Percentiles rank a stretch among this genome's conserved stretches.
Conservation (phyloP, 2,888 invertebrate genomes). For the Amphiduros pacificus region DNA sequence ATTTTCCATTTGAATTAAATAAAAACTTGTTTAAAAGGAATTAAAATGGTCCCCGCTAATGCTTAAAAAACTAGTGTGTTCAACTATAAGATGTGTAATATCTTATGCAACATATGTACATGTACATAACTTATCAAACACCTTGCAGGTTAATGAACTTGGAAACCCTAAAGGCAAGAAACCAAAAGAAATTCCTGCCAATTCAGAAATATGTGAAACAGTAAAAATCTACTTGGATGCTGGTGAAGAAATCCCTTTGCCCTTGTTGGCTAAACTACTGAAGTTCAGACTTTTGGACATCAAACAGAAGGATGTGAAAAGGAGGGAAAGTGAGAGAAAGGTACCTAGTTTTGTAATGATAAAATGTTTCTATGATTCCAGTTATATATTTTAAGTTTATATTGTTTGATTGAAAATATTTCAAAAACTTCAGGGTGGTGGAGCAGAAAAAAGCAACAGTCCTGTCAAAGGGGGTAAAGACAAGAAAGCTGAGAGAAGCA, state of each 20-base stretch:
- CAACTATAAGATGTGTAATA: too few species aligned
- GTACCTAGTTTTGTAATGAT: slow-evolving; percentile 30
- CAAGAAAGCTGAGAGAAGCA: slow-evolving; percentile 44
- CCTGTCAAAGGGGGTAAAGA: slow-evolving; percentile 36
- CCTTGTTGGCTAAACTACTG: slow-evolving; percentile 53
- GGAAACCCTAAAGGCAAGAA: slow-evolving; percentile 54
- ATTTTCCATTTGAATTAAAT: not conserved
- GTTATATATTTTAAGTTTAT: not conserved
- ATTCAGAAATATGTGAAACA: slow-evolving; percentile 55
- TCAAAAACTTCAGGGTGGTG: not conserved
- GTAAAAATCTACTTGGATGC: slow-evolving; percentile 52
- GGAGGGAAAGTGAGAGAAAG: slow-evolving; percentile 50
- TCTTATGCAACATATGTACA: too few species aligned
- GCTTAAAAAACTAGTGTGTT: too few species aligned
- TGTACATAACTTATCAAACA: too few species aligned
- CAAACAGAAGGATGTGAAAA: slow-evolving; percentile 49
- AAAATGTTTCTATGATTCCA: not conserved
- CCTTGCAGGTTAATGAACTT: slow-evolving; percentile 47
- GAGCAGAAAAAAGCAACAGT: slow-evolving; percentile 23
- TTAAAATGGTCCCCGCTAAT: too few species aligned
- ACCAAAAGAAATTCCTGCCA: slow-evolving; percentile 49
- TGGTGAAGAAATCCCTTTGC: slow-evolving; percentile 52
- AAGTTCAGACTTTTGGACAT: slow-evolving; percentile 53
- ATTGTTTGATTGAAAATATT: not conserved
- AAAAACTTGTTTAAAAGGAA: too few species aligned